Conservation (phyloP, 2,113 vertebrate genomes). For the Azemiops feae region DNA sequence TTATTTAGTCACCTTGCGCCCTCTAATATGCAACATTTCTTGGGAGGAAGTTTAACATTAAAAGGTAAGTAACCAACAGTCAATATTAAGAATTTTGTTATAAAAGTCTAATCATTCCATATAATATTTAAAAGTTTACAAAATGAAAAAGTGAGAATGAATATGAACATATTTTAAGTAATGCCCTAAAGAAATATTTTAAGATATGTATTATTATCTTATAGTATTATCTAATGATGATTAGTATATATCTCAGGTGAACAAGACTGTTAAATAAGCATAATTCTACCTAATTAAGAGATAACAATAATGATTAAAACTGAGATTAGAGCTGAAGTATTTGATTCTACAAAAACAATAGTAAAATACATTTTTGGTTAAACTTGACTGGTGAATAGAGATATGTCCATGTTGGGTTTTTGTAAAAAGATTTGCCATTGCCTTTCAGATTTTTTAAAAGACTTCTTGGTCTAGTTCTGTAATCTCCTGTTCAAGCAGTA, state of each 20-base stretch:
- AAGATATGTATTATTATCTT: not conserved
- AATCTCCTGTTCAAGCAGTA: not conserved
- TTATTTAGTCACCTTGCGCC: not conserved
- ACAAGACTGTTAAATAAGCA: constrained; percentile 5
- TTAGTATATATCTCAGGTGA: constrained; percentile 19
- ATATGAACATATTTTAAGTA: constrained; percentile 55
- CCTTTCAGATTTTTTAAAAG: not conserved
- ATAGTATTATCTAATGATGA: not conserved
- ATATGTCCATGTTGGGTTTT: not conserved
- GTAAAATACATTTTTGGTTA: not conserved
- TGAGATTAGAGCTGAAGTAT: constrained; percentile 22
- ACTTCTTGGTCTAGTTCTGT: not conserved
- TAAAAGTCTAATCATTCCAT: not conserved
- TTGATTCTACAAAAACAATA: constrained; percentile 15
- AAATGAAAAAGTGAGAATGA: constrained; percentile 65
- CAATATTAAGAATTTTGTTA: not conserved
- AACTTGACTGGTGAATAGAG: not conserved
- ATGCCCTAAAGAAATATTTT: not conserved
- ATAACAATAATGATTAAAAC: constrained; percentile 8
- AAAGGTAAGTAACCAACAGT: not conserved
- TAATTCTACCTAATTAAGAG: constrained; percentile 3
- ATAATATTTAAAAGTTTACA: constrained; percentile 2
- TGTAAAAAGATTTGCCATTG: not conserved
- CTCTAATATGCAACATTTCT: not conserved
- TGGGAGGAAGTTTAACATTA: not conserved